Evolutionary conservation across 2,797 vertebrate genomes (phyloP).

Genomic region (Myotis vivesi): DNA sequence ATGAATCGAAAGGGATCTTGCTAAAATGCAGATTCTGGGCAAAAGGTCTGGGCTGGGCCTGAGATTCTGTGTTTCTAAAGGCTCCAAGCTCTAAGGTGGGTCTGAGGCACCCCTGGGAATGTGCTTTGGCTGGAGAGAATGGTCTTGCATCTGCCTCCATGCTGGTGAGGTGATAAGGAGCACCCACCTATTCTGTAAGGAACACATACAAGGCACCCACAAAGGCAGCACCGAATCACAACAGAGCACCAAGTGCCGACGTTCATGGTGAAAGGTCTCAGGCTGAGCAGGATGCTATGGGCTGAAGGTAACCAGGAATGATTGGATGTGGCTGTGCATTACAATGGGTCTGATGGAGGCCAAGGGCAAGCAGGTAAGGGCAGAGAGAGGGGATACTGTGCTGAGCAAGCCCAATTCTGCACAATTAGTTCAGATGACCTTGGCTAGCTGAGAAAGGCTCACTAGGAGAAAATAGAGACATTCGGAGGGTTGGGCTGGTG

Average conservation of each 20-base stretch:
- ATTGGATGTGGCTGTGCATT: neutral
- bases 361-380: neutral
- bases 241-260: fast-evolving
- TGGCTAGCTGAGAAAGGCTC: neutral
- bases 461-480: neutral
- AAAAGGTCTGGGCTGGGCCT: neutral
- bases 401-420: neutral
- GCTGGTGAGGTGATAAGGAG: neutral
- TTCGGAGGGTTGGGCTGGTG: neutral
- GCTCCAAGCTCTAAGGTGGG: neutral
- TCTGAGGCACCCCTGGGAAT: too few species aligned
- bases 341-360: neutral
- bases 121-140: fast-evolving
- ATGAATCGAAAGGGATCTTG: neutral
- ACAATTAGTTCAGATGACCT: neutral
- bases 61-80: neutral
- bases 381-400: neutral
- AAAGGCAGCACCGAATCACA: neutral
- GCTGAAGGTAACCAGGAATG: neutral
- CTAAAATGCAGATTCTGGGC: neutral
- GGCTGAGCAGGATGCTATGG: too few species aligned
- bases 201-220: too few species aligned
- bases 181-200: neutral
- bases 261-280: fast-evolving
- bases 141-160: neutral